Evolutionary conservation across 2,888 invertebrate species (phyloP), one percentile per base, ranked within the genome.

Genomic region (Pammene fasciana): DNA sequence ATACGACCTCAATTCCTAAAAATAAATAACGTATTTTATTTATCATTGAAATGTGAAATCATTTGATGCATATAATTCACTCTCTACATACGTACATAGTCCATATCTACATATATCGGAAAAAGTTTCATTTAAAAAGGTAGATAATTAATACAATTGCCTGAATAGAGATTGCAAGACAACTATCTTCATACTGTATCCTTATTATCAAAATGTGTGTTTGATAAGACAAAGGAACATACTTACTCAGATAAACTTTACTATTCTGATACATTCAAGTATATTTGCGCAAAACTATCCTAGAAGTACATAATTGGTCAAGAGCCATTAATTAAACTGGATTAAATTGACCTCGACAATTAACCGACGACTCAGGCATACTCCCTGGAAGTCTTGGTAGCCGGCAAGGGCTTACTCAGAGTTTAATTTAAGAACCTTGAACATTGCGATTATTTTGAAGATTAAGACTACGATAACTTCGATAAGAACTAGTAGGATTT

Each of bases 331-430:
- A 90, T 91, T 90, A 88, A 80, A 80, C 82, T 79, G 81, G 87
- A 92, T 92, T 86, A 89, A 86, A 89, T 86, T 90, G 92, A 92
- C 92, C 92, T 92, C 81, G 45, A 72, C 85, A 90, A 90, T 92
- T 90, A 90, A 83, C 54, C 34, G 81, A 72, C 26, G 26, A 55
- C 45, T 60, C 55, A 66, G 70, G 61, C 56, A 26, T 11, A 41
- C 16, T 59, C 59, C 57, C 59, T 55, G 55, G 50, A 62, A 50
- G 61, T 62, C 62, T 62, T 52, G 41, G 16, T 64, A 45, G 14
- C 36, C 57, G 14, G 64, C 64, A 38, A 65, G 57, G 57, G 64
- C 57, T 36, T 14, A 38, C 43, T 55, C 26, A 18, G 62, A 56
- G 57, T 57, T 52, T 10, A 52, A 43, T 57, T 52, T 52, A 11